Percentiles rank a stretch among this genome's conserved stretches.
Evolutionary conservation across 2,113 vertebrate species (phyloP).

Genomic region (Oncorhynchus mykiss): DNA sequence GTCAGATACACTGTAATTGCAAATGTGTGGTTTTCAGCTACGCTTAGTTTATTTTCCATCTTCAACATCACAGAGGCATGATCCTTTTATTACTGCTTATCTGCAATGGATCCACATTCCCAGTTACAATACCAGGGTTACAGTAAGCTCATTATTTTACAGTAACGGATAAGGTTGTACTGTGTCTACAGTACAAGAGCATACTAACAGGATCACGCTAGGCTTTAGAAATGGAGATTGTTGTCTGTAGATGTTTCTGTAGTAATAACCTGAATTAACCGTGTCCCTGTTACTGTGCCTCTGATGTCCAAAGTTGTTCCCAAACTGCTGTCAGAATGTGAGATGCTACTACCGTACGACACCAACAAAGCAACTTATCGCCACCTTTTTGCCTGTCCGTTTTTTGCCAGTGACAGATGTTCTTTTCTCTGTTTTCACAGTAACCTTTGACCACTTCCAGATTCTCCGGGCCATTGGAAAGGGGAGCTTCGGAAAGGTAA

Average conservation of each 20-base stretch:
- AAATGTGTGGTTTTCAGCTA: not conserved
- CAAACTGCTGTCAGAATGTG: no score
- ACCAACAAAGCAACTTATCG: not conserved
- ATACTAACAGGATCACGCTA: not conserved
- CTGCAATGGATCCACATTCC: not conserved
- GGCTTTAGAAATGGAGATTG: no score
- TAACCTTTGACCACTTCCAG: constrained; percentile 83
- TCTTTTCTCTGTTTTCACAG: constrained; percentile 53
- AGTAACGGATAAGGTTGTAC: not conserved
- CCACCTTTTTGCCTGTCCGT: not conserved
- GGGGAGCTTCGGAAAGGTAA: constrained; percentile 82
- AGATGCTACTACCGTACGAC: not conserved
- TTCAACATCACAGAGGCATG: not conserved
- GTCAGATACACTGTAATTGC: not conserved
- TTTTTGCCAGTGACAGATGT: constrained; percentile 13
- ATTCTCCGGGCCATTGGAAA: constrained; percentile 80
- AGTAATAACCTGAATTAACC: no score
- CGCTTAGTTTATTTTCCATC: not conserved
- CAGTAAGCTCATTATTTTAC: not conserved
- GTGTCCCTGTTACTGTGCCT: no score
- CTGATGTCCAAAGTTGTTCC: no score
- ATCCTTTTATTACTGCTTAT: not conserved
- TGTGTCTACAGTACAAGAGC: not conserved
- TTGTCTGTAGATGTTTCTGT: no score
- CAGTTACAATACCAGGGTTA: not conserved